These are phyloP conservation scores for Rhamphomyia laevipes DNA, from an alignment of 2,888 invertebrate species.

Conservation along the genomic window DNA sequence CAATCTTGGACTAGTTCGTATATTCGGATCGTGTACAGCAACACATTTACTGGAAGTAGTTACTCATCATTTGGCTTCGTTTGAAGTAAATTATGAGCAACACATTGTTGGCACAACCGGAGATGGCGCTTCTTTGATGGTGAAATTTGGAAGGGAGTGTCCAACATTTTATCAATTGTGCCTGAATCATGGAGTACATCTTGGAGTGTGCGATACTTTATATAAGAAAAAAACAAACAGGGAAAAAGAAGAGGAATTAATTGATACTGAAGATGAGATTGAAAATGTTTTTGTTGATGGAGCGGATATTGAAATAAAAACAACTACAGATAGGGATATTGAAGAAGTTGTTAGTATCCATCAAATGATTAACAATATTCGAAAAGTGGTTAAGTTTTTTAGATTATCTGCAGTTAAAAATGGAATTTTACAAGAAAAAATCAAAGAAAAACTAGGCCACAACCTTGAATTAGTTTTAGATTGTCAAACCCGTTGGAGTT, in stretches of 20 bases:
- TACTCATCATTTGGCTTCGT: too few relatives aligned
- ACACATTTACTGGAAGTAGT: too few relatives aligned
- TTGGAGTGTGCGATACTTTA: too few relatives aligned
- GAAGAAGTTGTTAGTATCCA: not conserved
- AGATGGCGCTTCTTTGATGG: not conserved
- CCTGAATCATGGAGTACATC: not conserved
- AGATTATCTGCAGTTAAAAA: not conserved
- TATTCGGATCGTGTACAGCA: too few relatives aligned
- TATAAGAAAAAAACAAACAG: too few relatives aligned
- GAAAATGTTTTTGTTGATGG: too few relatives aligned
- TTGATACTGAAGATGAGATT: too few relatives aligned
- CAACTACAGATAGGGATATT: too few relatives aligned
- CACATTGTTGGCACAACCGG: not conserved
- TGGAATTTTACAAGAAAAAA: conserved; percentile 1
- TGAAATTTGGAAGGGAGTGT: conserved; percentile 1
- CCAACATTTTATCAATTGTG: not conserved
- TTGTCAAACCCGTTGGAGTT: not conserved
- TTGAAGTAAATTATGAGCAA: too few relatives aligned
- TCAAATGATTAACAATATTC: not conserved
- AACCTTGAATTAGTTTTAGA: not conserved
- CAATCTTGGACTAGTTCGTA: too few relatives aligned
- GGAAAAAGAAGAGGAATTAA: too few relatives aligned
- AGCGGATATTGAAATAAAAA: too few relatives aligned
- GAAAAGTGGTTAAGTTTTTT: not conserved
- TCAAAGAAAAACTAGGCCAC: not conserved